Percentiles rank a stretch among this genome's conserved stretches.
phyloP scores from a whole-genome alignment of 2,888 invertebrate species.

The Zonitis immaculata region DNA sequence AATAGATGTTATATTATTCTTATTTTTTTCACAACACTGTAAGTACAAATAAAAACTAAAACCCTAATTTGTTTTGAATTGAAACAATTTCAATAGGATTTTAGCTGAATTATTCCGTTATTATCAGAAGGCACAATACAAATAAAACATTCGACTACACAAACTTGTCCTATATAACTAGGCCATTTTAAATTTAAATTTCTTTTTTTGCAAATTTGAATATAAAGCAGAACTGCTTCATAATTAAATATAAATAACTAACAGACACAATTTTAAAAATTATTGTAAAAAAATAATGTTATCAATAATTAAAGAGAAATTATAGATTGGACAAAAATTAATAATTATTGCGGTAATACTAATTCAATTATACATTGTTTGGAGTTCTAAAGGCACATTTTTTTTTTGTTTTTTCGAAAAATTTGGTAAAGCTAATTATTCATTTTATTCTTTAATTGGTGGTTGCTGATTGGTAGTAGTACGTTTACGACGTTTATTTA shows the following conservation, averaged over 20 bases:
- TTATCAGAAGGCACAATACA: not conserved
- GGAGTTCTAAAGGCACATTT: not conserved
- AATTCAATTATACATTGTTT: not conserved
- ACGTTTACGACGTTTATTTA: conserved; percentile 73
- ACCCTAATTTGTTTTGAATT: not conserved
- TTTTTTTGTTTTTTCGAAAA: not conserved
- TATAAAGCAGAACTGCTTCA: not conserved
- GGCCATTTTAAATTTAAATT: not conserved
- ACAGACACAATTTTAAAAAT: not conserved
- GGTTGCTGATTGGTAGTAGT: not conserved
- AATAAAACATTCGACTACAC: not conserved
- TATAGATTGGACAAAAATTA: not conserved
- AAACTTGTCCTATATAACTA: conserved; percentile 1
- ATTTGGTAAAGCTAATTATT: not conserved
- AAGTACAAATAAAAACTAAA: not conserved
- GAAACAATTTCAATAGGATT: not conserved
- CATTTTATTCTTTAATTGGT: not conserved
- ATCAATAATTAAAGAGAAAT: not conserved
- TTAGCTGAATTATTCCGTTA: not conserved
- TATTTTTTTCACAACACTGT: not conserved
- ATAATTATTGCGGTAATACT: not conserved
- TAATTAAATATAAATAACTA: not conserved
- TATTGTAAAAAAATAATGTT: too few relatives aligned
- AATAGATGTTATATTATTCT: not conserved
- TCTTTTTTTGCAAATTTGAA: not conserved